Conservation (phyloP, 2,797 vertebrate species). For the Petrocephalus schoutedeni region DNA sequence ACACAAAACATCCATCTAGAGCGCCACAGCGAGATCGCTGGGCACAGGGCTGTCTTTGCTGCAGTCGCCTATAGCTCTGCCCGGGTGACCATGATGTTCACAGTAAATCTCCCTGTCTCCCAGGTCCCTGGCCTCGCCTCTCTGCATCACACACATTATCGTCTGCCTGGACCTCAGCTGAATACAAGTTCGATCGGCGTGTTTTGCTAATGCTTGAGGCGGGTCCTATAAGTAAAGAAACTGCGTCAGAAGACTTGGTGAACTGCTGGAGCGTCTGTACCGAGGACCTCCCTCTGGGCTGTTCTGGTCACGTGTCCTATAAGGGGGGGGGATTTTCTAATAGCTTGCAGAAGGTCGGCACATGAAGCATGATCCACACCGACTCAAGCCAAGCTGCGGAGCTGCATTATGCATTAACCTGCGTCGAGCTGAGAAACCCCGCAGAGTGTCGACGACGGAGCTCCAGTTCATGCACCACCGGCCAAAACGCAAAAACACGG, state of each 20-base stretch:
- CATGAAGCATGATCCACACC: neutral
- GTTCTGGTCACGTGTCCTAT: neutral
- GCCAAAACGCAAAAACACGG: neutral
- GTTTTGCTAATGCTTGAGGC: neutral
- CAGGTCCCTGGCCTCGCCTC: neutral
- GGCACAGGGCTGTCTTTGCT: neutral
- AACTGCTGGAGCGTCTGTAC: neutral
- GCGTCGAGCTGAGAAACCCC: neutral
- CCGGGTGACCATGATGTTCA: neutral
- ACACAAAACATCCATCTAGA: neutral
- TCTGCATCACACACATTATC: neutral
- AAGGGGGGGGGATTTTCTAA: neutral
- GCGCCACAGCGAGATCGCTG: neutral
- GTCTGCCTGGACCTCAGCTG: neutral
- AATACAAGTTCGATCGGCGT: neutral
- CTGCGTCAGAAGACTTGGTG: neutral
- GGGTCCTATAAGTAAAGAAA: neutral
- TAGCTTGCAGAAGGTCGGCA: slow-evolving; percentile 2
- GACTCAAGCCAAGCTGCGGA: neutral
- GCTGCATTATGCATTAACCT: neutral
- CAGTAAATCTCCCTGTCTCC: neutral
- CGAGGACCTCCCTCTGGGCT: neutral
- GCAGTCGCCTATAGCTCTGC: neutral
- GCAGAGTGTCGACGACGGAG: neutral
- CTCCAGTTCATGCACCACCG: neutral